Conservation (phyloP, 1,140 invertebrate genomes). For the Drosophila sp. region DNA sequence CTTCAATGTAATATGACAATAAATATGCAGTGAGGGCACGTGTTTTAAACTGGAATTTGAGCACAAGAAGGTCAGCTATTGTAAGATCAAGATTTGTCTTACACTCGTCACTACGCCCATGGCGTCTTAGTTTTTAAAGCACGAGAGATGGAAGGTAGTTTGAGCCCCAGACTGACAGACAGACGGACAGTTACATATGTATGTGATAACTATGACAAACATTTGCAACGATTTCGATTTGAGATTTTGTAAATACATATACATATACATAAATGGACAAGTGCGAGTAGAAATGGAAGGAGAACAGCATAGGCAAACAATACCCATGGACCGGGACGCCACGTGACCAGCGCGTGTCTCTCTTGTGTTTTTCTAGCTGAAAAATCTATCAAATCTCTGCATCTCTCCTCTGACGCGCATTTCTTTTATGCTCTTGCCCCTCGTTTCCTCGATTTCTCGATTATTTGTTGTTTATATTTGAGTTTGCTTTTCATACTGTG, state of each 20-base stretch:
- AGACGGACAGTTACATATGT: neutral
- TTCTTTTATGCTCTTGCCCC: neutral
- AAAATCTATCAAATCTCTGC: neutral
- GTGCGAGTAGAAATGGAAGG: neutral
- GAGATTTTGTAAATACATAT: neutral
- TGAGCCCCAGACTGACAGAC: neutral
- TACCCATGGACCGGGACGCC: neutral
- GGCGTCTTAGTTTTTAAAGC: neutral
- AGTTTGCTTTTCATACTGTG: neutral
- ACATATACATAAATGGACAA: neutral
- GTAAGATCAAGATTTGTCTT: too few species aligned
- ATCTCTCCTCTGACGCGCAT: neutral
- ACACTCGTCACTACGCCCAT: neutral
- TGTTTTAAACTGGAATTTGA: too few species aligned
- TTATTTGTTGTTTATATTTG: neutral
- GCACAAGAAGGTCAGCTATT: too few species aligned
- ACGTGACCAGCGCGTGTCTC: conserved; percentile 2
- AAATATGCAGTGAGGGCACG: too few species aligned
- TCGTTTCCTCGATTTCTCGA: neutral
- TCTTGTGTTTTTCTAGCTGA: neutral
- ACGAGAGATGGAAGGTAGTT: neutral
- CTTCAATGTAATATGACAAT: too few species aligned
- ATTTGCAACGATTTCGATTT: conserved; percentile 13
- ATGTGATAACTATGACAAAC: conserved; percentile 20
- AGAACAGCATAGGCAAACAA: neutral